Evolutionary conservation across 2,797 vertebrate species (phyloP).

Genomic region (Epinephelus coioides): DNA sequence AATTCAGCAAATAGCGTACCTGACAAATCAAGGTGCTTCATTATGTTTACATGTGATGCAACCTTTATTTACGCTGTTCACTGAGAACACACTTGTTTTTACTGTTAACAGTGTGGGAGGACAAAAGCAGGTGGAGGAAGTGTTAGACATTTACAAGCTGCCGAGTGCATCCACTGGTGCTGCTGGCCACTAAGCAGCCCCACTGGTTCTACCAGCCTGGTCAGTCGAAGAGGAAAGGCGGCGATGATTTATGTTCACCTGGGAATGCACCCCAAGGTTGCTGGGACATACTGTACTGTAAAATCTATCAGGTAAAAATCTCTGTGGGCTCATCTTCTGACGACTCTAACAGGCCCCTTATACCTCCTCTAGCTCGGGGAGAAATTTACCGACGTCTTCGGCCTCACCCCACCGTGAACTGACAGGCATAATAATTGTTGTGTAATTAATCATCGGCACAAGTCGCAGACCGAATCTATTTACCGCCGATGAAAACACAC

Average conservation of each 20-base stretch:
- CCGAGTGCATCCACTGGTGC: slow-evolving; percentile 14
- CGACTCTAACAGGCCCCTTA: slow-evolving; percentile 55
- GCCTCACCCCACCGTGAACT: slow-evolving; percentile 43
- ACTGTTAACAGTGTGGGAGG: background rate
- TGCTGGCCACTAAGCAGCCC: slow-evolving; percentile 17
- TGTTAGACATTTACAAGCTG: slow-evolving; percentile 16
- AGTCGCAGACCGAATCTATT: slow-evolving; percentile 49
- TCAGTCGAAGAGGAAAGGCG: slow-evolving; percentile 15
- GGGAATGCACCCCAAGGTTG: slow-evolving; percentile 42
- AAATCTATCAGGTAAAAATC: slow-evolving; percentile 49
- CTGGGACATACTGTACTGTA: slow-evolving; percentile 37
- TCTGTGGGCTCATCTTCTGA: slow-evolving; percentile 51
- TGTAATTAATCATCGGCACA: slow-evolving; percentile 61
- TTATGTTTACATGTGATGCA: background rate
- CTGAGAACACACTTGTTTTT: slow-evolving; percentile 1
- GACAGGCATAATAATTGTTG: slow-evolving; percentile 62
- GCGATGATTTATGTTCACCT: slow-evolving; percentile 44
- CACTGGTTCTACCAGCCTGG: slow-evolving; percentile 34
- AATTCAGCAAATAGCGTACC: background rate
- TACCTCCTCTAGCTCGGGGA: slow-evolving; percentile 26
- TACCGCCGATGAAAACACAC: slow-evolving; percentile 15
- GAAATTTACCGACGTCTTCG: slow-evolving; percentile 36
- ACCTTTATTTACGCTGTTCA: background rate
- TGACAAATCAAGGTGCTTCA: background rate
- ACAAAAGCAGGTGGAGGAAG: background rate